phyloP scores from a whole-genome alignment of 2,888 invertebrate species.

The Suillia variegata region DNA sequence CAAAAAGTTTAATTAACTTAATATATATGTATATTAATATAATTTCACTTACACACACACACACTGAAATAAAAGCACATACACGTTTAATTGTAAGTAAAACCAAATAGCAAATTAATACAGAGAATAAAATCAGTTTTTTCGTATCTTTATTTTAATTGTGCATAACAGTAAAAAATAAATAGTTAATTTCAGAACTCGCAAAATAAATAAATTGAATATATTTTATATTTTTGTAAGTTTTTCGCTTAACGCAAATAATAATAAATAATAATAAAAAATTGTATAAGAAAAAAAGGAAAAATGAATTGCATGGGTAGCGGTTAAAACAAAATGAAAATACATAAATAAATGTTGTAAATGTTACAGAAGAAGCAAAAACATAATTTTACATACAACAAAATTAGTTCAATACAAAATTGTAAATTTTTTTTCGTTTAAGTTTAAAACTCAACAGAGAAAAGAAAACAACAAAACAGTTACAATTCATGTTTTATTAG shows the following conservation, averaged over 20 bases:
- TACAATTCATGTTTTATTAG: no score
- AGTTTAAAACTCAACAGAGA: conserved; percentile 28
- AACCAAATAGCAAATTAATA: conserved; percentile 28
- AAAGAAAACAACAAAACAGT: conserved; percentile 12
- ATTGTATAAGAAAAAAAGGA: conserved; percentile 3
- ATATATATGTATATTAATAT: no score
- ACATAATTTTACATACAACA: no score
- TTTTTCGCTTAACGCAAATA: conserved; percentile 5
- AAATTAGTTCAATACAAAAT: no score
- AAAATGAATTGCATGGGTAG: not conserved
- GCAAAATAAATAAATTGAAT: no score
- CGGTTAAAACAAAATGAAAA: not conserved
- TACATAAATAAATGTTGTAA: conserved; percentile 23
- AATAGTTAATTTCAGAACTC: no score
- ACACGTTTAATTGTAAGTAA: conserved; percentile 19
- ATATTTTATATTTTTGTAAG: conserved; percentile 10
- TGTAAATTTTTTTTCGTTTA: conserved; percentile 18
- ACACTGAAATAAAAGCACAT: conserved; percentile 23
- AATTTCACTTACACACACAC: conserved; percentile 25
- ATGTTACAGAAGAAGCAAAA: conserved; percentile 24
- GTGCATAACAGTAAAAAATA: no score
- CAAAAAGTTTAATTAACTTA: not conserved
- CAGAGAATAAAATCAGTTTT: no score
- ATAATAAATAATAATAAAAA: conserved; percentile 19
- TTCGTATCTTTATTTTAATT: no score